Evolutionary conservation across 2,797 vertebrate species (phyloP).

Genomic region (Enteromius thamalakanensis): DNA sequence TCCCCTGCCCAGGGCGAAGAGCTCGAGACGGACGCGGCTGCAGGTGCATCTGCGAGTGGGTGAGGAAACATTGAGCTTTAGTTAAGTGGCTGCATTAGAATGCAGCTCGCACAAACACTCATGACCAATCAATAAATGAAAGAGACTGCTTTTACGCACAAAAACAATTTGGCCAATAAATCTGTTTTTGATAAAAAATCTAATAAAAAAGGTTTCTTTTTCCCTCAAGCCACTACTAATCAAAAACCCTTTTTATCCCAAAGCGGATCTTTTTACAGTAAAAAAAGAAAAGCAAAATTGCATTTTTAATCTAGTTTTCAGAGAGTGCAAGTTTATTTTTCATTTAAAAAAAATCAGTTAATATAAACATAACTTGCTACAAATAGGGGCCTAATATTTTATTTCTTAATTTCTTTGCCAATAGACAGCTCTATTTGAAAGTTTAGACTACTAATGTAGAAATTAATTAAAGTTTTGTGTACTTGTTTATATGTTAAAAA

Average conservation of each 20-base stretch:
- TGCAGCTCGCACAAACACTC: constrained; percentile 12
- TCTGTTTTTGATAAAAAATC: background rate
- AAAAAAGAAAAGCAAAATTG: background rate
- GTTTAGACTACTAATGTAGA: background rate
- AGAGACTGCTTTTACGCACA: background rate
- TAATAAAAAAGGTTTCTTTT: background rate
- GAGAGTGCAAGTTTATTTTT: background rate
- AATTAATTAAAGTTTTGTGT: background rate
- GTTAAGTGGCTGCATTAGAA: background rate
- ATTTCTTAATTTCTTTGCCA: background rate
- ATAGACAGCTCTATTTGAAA: background rate
- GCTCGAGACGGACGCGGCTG: constrained; percentile 49
- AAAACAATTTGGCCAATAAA: background rate
- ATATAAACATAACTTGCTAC: background rate
- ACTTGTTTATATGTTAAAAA: background rate
- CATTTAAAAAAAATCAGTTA: background rate
- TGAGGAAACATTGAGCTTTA: background rate
- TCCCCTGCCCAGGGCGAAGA: constrained; percentile 62
- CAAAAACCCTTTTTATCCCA: background rate
- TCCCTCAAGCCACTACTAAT: background rate
- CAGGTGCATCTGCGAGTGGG: constrained; percentile 30
- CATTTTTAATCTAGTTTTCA: constrained; percentile 1
- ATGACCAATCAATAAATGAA: constrained; percentile 16
- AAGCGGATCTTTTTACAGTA: background rate
- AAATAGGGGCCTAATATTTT: background rate